phyloP scores from a whole-genome alignment of 1,140 invertebrate species.

The Ooceraea biroi region DNA sequence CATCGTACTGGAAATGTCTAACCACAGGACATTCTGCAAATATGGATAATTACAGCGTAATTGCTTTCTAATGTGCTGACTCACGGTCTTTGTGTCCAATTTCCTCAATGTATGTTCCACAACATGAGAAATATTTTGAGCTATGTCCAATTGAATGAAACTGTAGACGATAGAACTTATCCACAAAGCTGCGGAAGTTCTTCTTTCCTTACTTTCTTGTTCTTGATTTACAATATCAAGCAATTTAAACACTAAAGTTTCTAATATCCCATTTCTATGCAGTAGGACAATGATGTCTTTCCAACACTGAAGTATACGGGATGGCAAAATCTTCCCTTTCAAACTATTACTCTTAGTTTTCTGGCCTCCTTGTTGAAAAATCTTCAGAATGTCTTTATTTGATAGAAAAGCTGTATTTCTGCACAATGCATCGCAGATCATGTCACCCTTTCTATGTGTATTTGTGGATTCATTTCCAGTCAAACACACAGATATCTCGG shows the following conservation, averaged over 20 bases:
- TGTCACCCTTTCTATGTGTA: constrained; percentile 62
- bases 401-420: constrained; percentile 80
- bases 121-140: constrained; percentile 77
- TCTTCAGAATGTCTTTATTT: constrained; percentile 73
- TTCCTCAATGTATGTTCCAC: constrained; percentile 74
- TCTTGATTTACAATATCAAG: constrained; percentile 83
- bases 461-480: constrained; percentile 66
- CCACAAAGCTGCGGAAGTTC: constrained; percentile 87
- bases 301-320: constrained; percentile 84
- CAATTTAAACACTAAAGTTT: constrained; percentile 85
- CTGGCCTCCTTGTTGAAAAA: constrained; percentile 73
- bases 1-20: constrained; percentile 72
- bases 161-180: constrained; percentile 85
- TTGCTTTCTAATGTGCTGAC: constrained; percentile 65
- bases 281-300: constrained; percentile 86
- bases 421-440: constrained; percentile 75
- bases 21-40: constrained; percentile 68
- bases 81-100: constrained; percentile 64
- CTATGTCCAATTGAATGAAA: constrained; percentile 83
- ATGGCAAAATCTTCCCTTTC: constrained; percentile 71
- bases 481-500: constrained; percentile 77
- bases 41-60: constrained; percentile 73
- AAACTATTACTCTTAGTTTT: background rate
- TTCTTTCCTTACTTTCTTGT: constrained; percentile 78
- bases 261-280: constrained; percentile 86